phyloP scores from a whole-genome alignment of 2,888 invertebrate species.

The Esperia sulphurella region DNA sequence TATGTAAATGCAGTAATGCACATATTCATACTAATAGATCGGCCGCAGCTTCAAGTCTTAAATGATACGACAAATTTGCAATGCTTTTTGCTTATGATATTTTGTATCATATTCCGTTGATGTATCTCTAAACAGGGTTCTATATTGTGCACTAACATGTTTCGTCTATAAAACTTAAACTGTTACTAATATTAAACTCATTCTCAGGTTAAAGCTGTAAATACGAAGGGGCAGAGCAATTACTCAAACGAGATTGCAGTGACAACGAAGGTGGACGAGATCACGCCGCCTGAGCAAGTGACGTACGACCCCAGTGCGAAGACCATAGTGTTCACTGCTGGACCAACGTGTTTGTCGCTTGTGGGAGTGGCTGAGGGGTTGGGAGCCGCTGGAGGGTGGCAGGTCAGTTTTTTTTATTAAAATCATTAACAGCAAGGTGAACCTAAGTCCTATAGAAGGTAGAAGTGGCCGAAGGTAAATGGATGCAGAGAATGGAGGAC shows the following conservation, averaged over 20 bases:
- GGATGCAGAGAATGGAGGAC: too few species aligned
- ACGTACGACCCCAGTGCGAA: conserved; percentile 89
- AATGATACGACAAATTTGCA: neutral
- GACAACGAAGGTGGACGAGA: conserved; percentile 90
- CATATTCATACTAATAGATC: too few species aligned
- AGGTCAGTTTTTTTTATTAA: conserved; percentile 35
- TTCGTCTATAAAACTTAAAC: neutral
- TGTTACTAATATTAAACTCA: conserved; percentile 9
- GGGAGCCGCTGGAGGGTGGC: conserved; percentile 60
- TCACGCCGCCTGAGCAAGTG: conserved; percentile 88
- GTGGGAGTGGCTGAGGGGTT: conserved; percentile 87
- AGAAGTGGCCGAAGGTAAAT: too few species aligned
- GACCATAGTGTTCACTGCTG: conserved; percentile 88
- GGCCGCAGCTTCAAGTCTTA: too few species aligned
- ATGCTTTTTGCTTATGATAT: neutral
- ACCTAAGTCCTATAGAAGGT: too few species aligned
- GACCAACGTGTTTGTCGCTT: conserved; percentile 87
- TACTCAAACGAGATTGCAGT: conserved; percentile 91
- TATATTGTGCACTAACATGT: neutral
- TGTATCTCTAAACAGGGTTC: neutral
- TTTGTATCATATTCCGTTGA: neutral
- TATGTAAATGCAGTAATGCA: too few species aligned
- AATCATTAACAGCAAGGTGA: too few species aligned
- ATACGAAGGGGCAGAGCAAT: conserved; percentile 92
- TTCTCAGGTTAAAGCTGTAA: conserved; percentile 87